Evolutionary conservation across 2,113 vertebrate genomes (phyloP).

Genomic region (Apaloderma vittatum): DNA sequence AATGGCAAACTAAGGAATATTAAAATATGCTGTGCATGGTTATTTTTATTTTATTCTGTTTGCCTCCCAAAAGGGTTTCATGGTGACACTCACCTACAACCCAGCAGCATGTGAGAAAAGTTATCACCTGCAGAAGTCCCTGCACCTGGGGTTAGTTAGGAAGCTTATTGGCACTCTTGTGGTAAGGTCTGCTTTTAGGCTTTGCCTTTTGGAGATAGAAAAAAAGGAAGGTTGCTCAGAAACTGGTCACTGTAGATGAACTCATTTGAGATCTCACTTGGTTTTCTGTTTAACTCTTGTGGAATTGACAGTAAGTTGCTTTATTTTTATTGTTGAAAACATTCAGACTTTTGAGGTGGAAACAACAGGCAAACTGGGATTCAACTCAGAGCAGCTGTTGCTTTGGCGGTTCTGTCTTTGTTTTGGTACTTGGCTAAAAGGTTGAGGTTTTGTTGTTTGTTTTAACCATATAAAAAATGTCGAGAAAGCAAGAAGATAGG

Average conservation of each 20-base stretch:
- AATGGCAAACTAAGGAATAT: not conserved
- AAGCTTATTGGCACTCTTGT: not conserved
- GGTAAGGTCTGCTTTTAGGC: not conserved
- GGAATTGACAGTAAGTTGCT: not conserved
- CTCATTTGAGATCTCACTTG: not conserved
- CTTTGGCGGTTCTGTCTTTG: not conserved
- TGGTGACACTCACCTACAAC: not conserved
- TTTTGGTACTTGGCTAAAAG: not conserved
- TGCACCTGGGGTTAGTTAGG: not conserved
- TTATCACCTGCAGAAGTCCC: fast-evolving
- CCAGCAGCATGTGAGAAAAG: not conserved
- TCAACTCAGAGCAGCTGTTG: not conserved
- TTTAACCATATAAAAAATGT: not conserved
- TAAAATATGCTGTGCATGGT: not conserved
- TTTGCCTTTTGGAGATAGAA: not conserved
- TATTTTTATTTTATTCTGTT: not conserved
- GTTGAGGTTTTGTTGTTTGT: not conserved
- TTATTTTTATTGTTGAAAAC: not conserved
- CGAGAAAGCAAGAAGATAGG: not conserved
- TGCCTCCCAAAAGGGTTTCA: not conserved
- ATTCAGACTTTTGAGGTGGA: not conserved
- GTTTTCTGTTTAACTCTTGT: not conserved
- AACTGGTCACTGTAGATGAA: not conserved
- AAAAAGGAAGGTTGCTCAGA: not conserved
- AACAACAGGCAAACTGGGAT: not conserved